Conservation (phyloP, 1,140 invertebrate species). For the Chionoecetes opilio region DNA sequence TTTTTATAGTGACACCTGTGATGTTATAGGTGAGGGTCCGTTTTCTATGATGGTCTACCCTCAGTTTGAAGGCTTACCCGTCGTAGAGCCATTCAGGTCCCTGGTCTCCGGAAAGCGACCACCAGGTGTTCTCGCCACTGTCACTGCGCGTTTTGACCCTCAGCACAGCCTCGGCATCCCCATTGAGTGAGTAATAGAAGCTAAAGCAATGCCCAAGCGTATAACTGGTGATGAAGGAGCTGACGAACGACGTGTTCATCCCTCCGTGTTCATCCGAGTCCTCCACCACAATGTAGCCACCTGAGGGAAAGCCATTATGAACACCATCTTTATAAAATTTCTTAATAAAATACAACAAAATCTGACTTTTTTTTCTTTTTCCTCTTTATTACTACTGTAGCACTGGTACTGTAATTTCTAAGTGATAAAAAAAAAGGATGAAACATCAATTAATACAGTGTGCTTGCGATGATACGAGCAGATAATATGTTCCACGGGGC, state of each 20-base stretch:
- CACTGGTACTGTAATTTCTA: too few relatives aligned
- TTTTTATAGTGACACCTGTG: too few relatives aligned
- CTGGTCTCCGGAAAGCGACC: constrained; percentile 59
- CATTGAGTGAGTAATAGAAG: constrained; percentile 65
- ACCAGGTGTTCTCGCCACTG: background rate
- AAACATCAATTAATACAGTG: too few relatives aligned
- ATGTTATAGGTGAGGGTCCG: too few relatives aligned
- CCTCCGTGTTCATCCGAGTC: constrained; percentile 52
- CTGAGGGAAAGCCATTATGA: constrained; percentile 16
- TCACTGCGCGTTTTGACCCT: constrained; percentile 47
- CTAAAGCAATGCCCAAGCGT: constrained; percentile 64
- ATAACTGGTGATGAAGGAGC: constrained; percentile 49
- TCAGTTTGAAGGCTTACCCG: constrained; percentile 60
- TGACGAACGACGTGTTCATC: constrained; percentile 45
- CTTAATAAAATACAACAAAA: too few relatives aligned
- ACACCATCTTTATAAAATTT: too few relatives aligned
- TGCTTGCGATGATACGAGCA: too few relatives aligned
- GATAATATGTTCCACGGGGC: too few relatives aligned
- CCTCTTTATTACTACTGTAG: too few relatives aligned
- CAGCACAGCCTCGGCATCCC: constrained; percentile 55
- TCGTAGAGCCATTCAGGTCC: constrained; percentile 57
- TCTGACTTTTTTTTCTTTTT: too few relatives aligned
- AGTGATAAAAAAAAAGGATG: too few relatives aligned
- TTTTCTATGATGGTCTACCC: too few relatives aligned
- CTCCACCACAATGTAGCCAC: constrained; percentile 67